Percentiles rank a stretch among this genome's conserved stretches.
Conservation (phyloP, 30 jellyfish, hydroid and myxozoan species). For the Aurelia aurita complex sp. Pacific region DNA sequence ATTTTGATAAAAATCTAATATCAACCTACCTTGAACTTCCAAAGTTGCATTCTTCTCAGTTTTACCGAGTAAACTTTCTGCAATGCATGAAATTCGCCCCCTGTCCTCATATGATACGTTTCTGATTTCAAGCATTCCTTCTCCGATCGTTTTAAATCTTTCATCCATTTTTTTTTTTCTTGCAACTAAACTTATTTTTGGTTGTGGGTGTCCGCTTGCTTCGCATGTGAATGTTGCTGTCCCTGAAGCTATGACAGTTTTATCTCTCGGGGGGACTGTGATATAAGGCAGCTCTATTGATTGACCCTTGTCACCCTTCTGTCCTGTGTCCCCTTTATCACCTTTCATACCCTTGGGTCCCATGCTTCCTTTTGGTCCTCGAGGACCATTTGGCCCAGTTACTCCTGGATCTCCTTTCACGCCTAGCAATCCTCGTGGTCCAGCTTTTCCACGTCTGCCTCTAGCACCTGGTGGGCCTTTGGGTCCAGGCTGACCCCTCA, state of each 20-base stretch:
- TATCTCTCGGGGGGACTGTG: conserved; percentile 1
- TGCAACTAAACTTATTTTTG: background rate
- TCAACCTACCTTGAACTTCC: conserved; percentile 13
- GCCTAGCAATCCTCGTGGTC: conserved; percentile 9
- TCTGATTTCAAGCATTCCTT: conserved; percentile 33
- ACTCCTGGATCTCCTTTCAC: conserved; percentile 6
- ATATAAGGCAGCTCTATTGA: background rate
- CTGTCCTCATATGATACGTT: conserved; percentile 12
- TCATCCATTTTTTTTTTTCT: background rate
- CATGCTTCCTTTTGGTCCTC: conserved; percentile 12
- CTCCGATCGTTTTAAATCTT: conserved; percentile 6
- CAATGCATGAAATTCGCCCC: conserved; percentile 22
- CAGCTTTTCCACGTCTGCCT: conserved; percentile 23
- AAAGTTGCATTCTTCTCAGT: conserved; percentile 7
- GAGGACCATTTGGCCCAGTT: background rate
- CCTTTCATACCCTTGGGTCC: conserved; percentile 13
- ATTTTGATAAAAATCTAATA: too few relatives aligned
- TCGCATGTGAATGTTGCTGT: conserved; percentile 31
- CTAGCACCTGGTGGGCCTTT: conserved; percentile 18
- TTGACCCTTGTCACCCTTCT: conserved; percentile 2
- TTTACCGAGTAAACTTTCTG: conserved; percentile 29
- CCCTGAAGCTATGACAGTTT: conserved; percentile 20
- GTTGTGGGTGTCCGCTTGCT: conserved; percentile 28
- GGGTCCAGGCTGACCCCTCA: conserved; percentile 8
- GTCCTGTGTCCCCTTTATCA: background rate